Conservation (phyloP, 2,888 invertebrate genomes). For the Eremobia ochroleuca region DNA sequence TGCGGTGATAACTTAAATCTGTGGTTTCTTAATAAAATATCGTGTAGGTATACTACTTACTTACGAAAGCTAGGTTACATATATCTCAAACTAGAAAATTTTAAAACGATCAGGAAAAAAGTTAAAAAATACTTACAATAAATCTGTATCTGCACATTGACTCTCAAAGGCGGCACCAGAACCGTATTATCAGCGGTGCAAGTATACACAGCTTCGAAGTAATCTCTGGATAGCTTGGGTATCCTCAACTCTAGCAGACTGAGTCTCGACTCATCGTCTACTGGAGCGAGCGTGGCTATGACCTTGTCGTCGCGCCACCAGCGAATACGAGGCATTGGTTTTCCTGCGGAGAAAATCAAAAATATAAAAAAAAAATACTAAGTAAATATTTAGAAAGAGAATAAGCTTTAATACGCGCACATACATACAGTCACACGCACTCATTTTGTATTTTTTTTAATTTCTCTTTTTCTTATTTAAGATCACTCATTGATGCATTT, state of each 20-base stretch:
- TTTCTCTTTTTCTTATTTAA: no score
- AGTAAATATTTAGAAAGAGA: no score
- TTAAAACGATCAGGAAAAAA: background rate
- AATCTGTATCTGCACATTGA: slow-evolving; percentile 93
- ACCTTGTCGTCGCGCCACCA: slow-evolving; percentile 89
- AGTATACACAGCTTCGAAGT: slow-evolving; percentile 93
- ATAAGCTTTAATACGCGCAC: background rate
- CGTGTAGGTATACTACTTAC: background rate
- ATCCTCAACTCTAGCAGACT: slow-evolving; percentile 83
- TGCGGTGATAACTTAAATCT: background rate
- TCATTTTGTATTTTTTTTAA: no score
- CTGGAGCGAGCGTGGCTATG: slow-evolving; percentile 81
- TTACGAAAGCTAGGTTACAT: background rate
- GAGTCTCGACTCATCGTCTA: slow-evolving; percentile 82
- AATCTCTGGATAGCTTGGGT: slow-evolving; percentile 90
- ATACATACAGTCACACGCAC: no score
- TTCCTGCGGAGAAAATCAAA: slow-evolving; percentile 74
- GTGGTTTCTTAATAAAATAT: background rate
- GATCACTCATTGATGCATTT: no score
- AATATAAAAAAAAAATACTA: background rate
- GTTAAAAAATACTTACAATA: slow-evolving; percentile 88
- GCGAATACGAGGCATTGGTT: slow-evolving; percentile 86
- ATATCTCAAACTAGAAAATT: background rate
- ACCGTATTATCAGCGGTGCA: slow-evolving; percentile 94
- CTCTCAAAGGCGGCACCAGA: slow-evolving; percentile 92